phyloP scores from a whole-genome alignment of 2,888 invertebrate species.

The Macaria notata region DNA sequence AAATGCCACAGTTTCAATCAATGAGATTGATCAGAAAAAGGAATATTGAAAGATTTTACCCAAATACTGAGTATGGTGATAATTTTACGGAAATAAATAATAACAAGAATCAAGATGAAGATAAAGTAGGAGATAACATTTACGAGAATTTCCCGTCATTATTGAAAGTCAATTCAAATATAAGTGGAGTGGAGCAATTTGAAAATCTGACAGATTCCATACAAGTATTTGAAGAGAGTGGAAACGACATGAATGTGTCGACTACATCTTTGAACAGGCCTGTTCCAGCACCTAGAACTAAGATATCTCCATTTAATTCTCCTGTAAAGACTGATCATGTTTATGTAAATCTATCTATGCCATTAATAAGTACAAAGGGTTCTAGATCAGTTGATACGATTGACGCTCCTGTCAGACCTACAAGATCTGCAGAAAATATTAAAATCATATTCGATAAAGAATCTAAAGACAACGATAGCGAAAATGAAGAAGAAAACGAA shows the following conservation, averaged over 20 bases:
- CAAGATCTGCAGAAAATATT: conserved; percentile 65
- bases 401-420: conserved; percentile 63
- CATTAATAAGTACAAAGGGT: conserved; percentile 60
- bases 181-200: conserved; percentile 76
- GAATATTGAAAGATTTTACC: conserved; percentile 76
- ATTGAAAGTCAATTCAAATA: conserved; percentile 58
- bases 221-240: conserved; percentile 82
- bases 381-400: conserved; percentile 57
- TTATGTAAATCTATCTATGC: conserved; percentile 82
- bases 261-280: conserved; percentile 79
- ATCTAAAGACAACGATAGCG: conserved; percentile 37
- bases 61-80: conserved; percentile 74
- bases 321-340: conserved; percentile 79
- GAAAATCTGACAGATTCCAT: conserved; percentile 86
- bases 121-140: conserved; percentile 56
- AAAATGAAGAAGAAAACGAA: conserved; percentile 36
- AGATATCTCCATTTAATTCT: conserved; percentile 59
- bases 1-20: conserved; percentile 69
- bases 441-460: conserved; percentile 42
- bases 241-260: conserved; percentile 54
- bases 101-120: conserved; percentile 56
- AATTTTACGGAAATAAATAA: conserved; percentile 77
- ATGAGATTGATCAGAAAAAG: conserved; percentile 73
- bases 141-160: conserved; percentile 74
- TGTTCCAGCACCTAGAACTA: conserved; percentile 82